Evolutionary conservation across 2,888 invertebrate species (phyloP), one percentile per base, ranked within the genome.

Genomic region (Dicycla oo): DNA sequence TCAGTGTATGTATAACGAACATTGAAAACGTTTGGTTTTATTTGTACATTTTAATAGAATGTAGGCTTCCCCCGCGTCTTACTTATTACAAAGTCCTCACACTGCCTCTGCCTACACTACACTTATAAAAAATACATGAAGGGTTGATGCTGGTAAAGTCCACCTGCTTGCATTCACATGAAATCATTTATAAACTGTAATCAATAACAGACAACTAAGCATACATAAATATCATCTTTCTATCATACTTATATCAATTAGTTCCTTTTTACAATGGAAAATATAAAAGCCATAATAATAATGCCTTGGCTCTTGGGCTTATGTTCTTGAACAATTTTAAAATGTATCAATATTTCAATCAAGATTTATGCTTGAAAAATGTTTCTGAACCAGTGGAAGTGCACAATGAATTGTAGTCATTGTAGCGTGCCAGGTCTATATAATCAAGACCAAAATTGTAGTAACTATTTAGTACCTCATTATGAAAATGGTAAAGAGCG

Each of bases 121-220:
- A 45, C 15, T 8, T n/a, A n/a, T 57, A 76, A 76, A 67, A 26
- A n/a, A 68, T 51, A n/a, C n/a, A 69, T 54, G 20, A 64, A 74
- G 13, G 26, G 13, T n/a, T 43, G 30, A 11, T 2, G 3, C 7
- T 30, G 15, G 45, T 23, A 20, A 49, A 40, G 49, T 53, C 7
- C 60, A 70, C 20, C 54, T 74, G 70, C 34, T 61, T 70, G 13
- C 54, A 38, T 56, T 74, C 71, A 30, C 72, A 54, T 47, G 53
- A 34, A 15, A 53, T 54, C n/a, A n/a, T n/a, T n/a, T 38, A 68
- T 26, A 26, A 13, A 49, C n/a, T 45, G 38, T 43, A 61, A 77
- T 78, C 70, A 49, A 56, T 78, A 70, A 23, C 6, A 53, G 11
- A 40, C 23, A 26, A 11, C 34, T 23, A 26, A 26, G 2, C 15